These are phyloP conservation scores for Hypomecis punctinalis DNA, from an alignment of 2,888 invertebrate species.

Conservation along the genomic window DNA sequence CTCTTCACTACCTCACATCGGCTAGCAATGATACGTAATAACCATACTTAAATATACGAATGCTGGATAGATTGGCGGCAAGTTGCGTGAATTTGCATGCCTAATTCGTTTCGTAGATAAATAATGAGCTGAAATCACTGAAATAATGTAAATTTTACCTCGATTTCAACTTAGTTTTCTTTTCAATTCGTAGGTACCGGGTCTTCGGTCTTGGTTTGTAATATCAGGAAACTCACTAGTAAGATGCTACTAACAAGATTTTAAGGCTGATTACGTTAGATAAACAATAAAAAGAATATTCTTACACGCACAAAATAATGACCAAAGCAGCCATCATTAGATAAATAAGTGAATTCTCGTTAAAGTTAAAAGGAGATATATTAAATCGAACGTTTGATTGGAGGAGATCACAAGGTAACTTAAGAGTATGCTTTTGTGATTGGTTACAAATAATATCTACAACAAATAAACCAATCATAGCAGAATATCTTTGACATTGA, in stretches of 20 bases:
- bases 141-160: constrained; percentile 63
- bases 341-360: constrained; percentile 46
- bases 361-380: constrained; percentile 41
- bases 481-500: constrained; percentile 13
- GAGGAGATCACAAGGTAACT: too few species aligned
- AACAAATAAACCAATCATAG: too few species aligned
- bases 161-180: constrained; percentile 46
- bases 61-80: constrained; percentile 25
- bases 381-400: too few species aligned
- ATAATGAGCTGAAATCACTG: constrained; percentile 54
- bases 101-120: constrained; percentile 54
- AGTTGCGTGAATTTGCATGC: constrained; percentile 44
- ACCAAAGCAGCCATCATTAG: constrained; percentile 60
- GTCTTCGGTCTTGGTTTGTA: neutral
- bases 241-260: neutral
- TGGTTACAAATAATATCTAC: constrained; percentile 10
- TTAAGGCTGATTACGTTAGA: constrained; percentile 6
- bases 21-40: constrained; percentile 15
- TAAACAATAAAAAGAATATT: constrained; percentile 44
- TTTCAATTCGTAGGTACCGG: constrained; percentile 5
- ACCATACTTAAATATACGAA: constrained; percentile 34
- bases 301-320: constrained; percentile 60
- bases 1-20: constrained; percentile 5
- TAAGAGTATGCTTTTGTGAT: constrained; percentile 2
- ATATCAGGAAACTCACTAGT: constrained; percentile 3